A percentile compares a stretch with the other conserved stretches of the same genome.
phyloP scores from a whole-genome alignment of 2,888 invertebrate genomes.

The Mongoloraphidia duomilia region DNA sequence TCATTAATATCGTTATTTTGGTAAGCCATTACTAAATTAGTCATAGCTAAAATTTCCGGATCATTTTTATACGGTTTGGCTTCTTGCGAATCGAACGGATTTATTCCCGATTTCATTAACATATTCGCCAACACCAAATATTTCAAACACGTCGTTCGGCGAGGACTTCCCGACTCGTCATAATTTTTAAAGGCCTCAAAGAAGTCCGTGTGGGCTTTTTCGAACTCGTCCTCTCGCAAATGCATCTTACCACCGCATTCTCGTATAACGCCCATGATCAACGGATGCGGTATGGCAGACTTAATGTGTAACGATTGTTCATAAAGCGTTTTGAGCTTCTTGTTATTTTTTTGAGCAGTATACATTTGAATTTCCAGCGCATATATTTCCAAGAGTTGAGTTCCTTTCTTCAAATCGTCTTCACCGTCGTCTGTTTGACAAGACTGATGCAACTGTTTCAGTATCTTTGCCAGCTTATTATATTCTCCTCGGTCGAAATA shows the following conservation, averaged over 20 bases:
- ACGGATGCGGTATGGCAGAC: constrained; percentile 98
- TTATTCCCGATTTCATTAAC: constrained; percentile 99
- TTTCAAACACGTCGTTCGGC: constrained; percentile 93
- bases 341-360: constrained; percentile 98
- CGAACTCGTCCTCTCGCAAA: constrained; percentile 93
- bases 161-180: constrained; percentile 94
- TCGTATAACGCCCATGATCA: constrained; percentile 98
- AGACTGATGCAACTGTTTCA: constrained; percentile 92
- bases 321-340: constrained; percentile 89
- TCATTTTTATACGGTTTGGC: constrained; percentile 99
- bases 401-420: constrained; percentile 94
- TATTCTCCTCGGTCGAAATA: constrained; percentile 95
- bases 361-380: constrained; percentile 99
- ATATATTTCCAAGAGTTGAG: constrained; percentile 94
- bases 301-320: constrained; percentile 98
- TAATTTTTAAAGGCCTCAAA: constrained; percentile 99
- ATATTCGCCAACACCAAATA: constrained; percentile 97
- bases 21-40: constrained; percentile 91
- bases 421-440: constrained; percentile 98
- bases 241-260: constrained; percentile 99
- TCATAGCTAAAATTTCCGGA: constrained; percentile 98
- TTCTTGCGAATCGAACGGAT: constrained; percentile 99
- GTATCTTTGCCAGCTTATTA: constrained; percentile 84
- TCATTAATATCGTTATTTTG: constrained; percentile 98
- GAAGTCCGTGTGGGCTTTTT: constrained; percentile 97